These are phyloP conservation scores for Hypercompe scribonia DNA, from an alignment of 2,888 invertebrate species.

Conservation along the genomic window DNA sequence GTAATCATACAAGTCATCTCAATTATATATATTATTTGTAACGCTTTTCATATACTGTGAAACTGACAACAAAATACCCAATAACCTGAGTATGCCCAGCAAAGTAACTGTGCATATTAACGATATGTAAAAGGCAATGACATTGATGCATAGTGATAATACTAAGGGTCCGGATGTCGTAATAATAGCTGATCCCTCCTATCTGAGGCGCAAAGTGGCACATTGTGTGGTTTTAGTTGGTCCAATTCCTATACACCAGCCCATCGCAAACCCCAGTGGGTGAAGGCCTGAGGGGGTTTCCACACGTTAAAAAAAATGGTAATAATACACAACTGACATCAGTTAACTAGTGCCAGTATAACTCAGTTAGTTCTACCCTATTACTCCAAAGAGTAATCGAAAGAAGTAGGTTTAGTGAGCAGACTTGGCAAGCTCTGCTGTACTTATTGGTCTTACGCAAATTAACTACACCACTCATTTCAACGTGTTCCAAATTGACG, in stretches of 20 bases:
- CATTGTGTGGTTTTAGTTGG: no score
- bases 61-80: no score
- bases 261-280: no score
- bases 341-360: conserved; percentile 37
- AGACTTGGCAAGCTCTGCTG: conserved; percentile 39
- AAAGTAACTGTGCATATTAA: conserved; percentile 15
- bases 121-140: neutral
- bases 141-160: conserved; percentile 26
- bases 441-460: conserved; percentile 37
- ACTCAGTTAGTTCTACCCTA: conserved; percentile 36
- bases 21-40: no score
- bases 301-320: no score
- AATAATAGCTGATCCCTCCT: no score
- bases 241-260: no score
- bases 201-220: no score
- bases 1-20: no score
- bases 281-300: no score
- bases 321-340: conserved; percentile 39
- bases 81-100: neutral
- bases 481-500: conserved; percentile 4
- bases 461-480: conserved; percentile 38
- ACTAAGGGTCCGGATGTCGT: no score
- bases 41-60: no score
- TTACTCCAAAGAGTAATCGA: conserved; percentile 34
- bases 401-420: conserved; percentile 45